Evolutionary conservation across 2,888 invertebrate genomes (phyloP).

Genomic region (Gymnocheta viridis): DNA sequence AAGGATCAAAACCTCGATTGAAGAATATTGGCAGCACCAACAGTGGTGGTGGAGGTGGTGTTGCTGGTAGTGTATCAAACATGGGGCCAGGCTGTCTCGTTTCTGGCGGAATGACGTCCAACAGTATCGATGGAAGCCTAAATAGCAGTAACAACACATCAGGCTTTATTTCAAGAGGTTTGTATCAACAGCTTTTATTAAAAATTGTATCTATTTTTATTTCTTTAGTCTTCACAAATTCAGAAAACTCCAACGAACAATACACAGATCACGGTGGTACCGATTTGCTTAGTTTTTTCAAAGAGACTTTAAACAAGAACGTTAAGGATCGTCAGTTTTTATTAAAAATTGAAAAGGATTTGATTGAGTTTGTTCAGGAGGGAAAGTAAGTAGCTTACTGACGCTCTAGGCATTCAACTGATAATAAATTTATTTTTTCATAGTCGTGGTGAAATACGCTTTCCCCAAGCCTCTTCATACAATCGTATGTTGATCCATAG

Average conservation of each 20-base stretch:
- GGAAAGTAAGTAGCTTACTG: constrained; percentile 78
- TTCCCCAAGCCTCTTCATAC: constrained; percentile 97
- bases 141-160: constrained; percentile 82
- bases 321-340: constrained; percentile 92
- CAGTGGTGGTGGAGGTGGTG: constrained; percentile 81
- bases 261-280: constrained; percentile 88
- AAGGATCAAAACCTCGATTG: constrained; percentile 81
- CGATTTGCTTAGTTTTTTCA: constrained; percentile 93
- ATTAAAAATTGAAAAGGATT: constrained; percentile 93
- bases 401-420: not conserved
- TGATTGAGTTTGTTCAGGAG: constrained; percentile 92
- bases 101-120: constrained; percentile 81
- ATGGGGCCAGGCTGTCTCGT: constrained; percentile 74
- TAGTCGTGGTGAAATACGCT: constrained; percentile 90
- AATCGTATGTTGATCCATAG: constrained; percentile 98
- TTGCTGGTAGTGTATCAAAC: constrained; percentile 81
- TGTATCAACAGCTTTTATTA: constrained; percentile 69
- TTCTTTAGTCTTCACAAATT: constrained; percentile 79
- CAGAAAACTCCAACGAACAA: constrained; percentile 90
- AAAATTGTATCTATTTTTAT: constrained; percentile 71
- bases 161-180: constrained; percentile 84
- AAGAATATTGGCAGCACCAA: constrained; percentile 81
- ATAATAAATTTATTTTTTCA: not conserved
- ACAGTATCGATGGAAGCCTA: constrained; percentile 67
- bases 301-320: constrained; percentile 94